A percentile compares a stretch with the other conserved stretches of the same genome.
These are phyloP conservation scores for Drosophila neotestacea DNA, from an alignment of 2,888 invertebrate species.

Conservation along the genomic window DNA sequence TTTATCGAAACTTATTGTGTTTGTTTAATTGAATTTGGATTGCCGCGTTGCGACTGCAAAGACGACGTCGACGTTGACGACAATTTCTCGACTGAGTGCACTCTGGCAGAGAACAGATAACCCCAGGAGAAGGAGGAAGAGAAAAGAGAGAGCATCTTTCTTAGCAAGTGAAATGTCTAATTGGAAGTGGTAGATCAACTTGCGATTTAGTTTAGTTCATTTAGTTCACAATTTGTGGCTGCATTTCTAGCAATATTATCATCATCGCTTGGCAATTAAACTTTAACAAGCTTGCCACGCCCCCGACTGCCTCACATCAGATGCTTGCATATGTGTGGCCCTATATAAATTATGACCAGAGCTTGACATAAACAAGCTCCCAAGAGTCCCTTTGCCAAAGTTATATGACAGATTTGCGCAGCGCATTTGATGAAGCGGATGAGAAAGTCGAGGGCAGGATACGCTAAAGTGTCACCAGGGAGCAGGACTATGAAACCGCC, in stretches of 20 bases:
- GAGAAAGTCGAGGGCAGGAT: constrained; percentile 33
- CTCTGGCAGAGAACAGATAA: constrained; percentile 62
- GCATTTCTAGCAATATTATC: not conserved
- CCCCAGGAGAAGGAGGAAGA: not conserved
- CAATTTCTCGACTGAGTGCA: constrained; percentile 76
- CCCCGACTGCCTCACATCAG: constrained; percentile 24
- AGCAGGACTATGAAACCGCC: constrained; percentile 43
- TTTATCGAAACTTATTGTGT: constrained; percentile 85
- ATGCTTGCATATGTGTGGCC: constrained; percentile 65
- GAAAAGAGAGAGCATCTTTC: constrained; percentile 1
- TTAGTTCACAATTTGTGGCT: constrained; percentile 60
- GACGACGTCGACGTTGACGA: constrained; percentile 56
- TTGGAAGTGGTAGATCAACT: constrained; percentile 77
- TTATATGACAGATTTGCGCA: constrained; percentile 85
- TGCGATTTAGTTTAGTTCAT: constrained; percentile 77
- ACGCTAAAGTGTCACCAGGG: constrained; percentile 83
- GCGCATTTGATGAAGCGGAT: constrained; percentile 72
- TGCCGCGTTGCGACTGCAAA: constrained; percentile 52
- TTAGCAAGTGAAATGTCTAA: constrained; percentile 60
- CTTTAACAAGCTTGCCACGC: constrained; percentile 72
- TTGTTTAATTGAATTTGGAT: constrained; percentile 85
- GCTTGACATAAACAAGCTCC: constrained; percentile 85
- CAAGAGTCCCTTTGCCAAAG: constrained; percentile 83
- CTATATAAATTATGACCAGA: constrained; percentile 80
- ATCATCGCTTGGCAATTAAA: constrained; percentile 70